A percentile compares a stretch with the other conserved stretches of the same genome.
phyloP scores from a whole-genome alignment of 2,888 invertebrate genomes.

The Athrips mouffetella region DNA sequence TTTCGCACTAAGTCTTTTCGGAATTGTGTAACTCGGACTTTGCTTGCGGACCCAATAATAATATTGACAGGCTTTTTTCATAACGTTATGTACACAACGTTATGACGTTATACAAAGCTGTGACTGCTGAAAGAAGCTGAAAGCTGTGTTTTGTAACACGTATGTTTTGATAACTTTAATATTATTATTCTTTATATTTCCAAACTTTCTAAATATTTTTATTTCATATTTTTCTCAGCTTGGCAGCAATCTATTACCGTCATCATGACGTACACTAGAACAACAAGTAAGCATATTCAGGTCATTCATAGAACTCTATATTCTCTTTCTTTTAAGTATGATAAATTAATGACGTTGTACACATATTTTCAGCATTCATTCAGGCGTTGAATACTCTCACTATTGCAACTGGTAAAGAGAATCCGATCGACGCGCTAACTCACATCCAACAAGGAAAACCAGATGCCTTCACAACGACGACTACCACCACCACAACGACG shows the following conservation, averaged over 20 bases:
- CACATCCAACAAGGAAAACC: slow-evolving; percentile 22
- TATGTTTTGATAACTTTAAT: too few relatives aligned
- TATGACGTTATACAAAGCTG: too few relatives aligned
- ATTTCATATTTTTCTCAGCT: not conserved
- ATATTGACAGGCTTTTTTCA: too few relatives aligned
- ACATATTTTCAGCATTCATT: not conserved
- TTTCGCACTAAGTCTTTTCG: too few relatives aligned
- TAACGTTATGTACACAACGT: too few relatives aligned
- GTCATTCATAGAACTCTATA: not conserved
- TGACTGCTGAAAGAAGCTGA: too few relatives aligned
- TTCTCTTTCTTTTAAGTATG: not conserved
- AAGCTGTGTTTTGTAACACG: too few relatives aligned
- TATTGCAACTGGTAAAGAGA: not conserved
- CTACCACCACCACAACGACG: slow-evolving; percentile 8
- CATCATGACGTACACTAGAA: not conserved
- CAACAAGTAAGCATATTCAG: not conserved
- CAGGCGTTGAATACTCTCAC: not conserved
- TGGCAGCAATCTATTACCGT: not conserved
- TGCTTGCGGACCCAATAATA: too few relatives aligned
- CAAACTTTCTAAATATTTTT: not conserved
- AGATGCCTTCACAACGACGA: slow-evolving; percentile 13
- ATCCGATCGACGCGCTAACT: slow-evolving; percentile 18
- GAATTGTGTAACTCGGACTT: too few relatives aligned
- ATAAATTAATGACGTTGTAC: too few relatives aligned
- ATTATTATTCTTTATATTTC: too few relatives aligned